Base-by-base conservation (phyloP, 2,113 vertebrate genomes). In the Trachemys scripta region DNA sequence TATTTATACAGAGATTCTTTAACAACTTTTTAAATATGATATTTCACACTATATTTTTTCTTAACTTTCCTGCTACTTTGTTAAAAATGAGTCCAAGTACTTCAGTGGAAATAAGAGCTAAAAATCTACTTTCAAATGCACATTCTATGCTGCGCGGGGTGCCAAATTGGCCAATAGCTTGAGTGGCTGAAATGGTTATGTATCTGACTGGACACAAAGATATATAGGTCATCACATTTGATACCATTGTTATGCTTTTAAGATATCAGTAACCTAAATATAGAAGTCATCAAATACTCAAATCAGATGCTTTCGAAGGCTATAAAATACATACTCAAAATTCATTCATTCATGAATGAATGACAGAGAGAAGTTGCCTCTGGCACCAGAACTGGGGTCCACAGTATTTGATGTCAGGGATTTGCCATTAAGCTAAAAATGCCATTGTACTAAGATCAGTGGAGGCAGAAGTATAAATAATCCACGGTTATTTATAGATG, bases 21-120 rank as follows among this genome's bases (percentile, higher is more conserved):
- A 91, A 88, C 11, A 87, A 93, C 83, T 45, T 16, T 57, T 65
- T 45, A 62, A 38, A 92, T 27, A 3, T 27, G 45, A 57, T 85
- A 85, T 54, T 85, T 89, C 51, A 89, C 95, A 86, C 82, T 42
- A 29, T 20, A 76, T 16, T 80, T 87, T 81, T 79, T 69, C 76
- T 88, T 90, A 78, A 80, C 82, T 85, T 50, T 91, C 85, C 78
- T 90, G 88, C 35, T 80, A 75, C 89, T 93, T 84, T 38, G 16
- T 29, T 22, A 53, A 45, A 85, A 96, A 95, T 88, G 12, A 65
- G 82, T 6, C 5, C 47, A 29, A 47, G 82, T 59, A 47, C 62
- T 76, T 93, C 24, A 90, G 11, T 11, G 29, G 16, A 87, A 87
- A 65, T 11, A 25, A 92, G n/a, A 5, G 6, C 1, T 49, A 84